These are phyloP conservation scores for Cottus gobio DNA, from an alignment of 2,113 vertebrate genomes.

Conservation along the genomic window DNA sequence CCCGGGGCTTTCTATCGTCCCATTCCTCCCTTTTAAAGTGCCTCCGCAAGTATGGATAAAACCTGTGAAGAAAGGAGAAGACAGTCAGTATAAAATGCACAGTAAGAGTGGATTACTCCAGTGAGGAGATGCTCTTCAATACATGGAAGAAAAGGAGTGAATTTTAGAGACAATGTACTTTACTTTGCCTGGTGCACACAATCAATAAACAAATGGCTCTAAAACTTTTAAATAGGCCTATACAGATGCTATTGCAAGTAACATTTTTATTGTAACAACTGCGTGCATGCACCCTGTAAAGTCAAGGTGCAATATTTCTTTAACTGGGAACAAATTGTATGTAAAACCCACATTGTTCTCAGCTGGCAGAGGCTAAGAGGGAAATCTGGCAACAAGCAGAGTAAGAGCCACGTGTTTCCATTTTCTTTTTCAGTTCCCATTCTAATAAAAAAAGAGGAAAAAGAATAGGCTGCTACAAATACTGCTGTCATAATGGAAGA, in stretches of 20 bases:
- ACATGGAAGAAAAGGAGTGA: not conserved
- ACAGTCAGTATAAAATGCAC: slow-evolving; percentile 24
- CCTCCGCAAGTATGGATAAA: slow-evolving; percentile 98
- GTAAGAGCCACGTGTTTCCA: slow-evolving; percentile 31
- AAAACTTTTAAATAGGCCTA: slow-evolving; percentile 10
- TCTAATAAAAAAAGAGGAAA: slow-evolving; percentile 33
- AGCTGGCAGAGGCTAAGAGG: slow-evolving; percentile 41
- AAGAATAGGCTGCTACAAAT: slow-evolving; percentile 17
- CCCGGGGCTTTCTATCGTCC: slow-evolving; percentile 98
- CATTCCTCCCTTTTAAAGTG: slow-evolving; percentile 97
- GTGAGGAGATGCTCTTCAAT: not conserved
- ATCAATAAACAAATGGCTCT: slow-evolving; percentile 29
- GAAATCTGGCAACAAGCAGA: slow-evolving; percentile 41
- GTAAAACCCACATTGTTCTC: slow-evolving; percentile 48
- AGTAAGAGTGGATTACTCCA: not conserved
- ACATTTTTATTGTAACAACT: slow-evolving; percentile 33
- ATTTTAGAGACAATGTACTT: slow-evolving; percentile 12
- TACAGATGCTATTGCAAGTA: slow-evolving; percentile 11
- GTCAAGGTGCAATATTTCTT: slow-evolving; percentile 41
- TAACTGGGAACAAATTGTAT: slow-evolving; percentile 48
- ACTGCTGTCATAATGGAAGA: slow-evolving; percentile 13
- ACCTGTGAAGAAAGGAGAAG: slow-evolving; percentile 81
- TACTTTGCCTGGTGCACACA: slow-evolving; percentile 15
- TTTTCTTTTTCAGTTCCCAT: slow-evolving; percentile 33
- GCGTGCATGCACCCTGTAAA: slow-evolving; percentile 12